These are phyloP conservation scores for Metopolophium dirhodum DNA, from an alignment of 1,140 invertebrate species.

Conservation along the genomic window DNA sequence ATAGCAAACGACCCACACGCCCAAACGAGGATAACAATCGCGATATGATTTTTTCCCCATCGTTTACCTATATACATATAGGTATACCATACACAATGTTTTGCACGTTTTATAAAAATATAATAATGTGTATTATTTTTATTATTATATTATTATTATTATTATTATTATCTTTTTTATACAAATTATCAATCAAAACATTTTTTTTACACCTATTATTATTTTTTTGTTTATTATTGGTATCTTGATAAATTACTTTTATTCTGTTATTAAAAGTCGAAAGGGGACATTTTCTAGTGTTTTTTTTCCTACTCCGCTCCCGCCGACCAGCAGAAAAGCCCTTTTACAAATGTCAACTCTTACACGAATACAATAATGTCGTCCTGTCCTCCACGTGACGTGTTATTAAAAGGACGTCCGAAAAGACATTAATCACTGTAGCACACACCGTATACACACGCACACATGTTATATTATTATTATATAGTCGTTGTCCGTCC, in stretches of 20 bases:
- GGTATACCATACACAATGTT: not conserved
- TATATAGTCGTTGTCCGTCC: conserved; percentile 12
- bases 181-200: conserved; percentile 43
- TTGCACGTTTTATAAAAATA: not conserved
- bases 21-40: conserved; percentile 57
- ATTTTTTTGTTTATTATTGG: conserved; percentile 55
- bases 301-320: not conserved
- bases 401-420: conserved; percentile 54
- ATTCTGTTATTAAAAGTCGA: conserved; percentile 55
- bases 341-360: conserved; percentile 55
- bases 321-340: conserved; percentile 28
- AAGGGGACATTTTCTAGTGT: conserved; percentile 53
- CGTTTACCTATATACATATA: not conserved
- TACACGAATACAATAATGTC: conserved; percentile 54
- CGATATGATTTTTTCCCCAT: conserved; percentile 1
- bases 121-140: conserved; percentile 10
- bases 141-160: conserved; percentile 23
- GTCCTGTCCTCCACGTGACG: conserved; percentile 19
- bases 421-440: conserved; percentile 51
- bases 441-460: not conserved
- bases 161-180: conserved; percentile 27
- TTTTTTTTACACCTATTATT: conserved; percentile 40
- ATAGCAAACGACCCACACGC: conserved; percentile 68
- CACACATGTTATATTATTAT: conserved; percentile 2
- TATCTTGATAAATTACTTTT: conserved; percentile 55